These are phyloP conservation scores for Conus betulinus DNA, from an alignment of 1,140 invertebrate genomes.

Conservation along the genomic window DNA sequence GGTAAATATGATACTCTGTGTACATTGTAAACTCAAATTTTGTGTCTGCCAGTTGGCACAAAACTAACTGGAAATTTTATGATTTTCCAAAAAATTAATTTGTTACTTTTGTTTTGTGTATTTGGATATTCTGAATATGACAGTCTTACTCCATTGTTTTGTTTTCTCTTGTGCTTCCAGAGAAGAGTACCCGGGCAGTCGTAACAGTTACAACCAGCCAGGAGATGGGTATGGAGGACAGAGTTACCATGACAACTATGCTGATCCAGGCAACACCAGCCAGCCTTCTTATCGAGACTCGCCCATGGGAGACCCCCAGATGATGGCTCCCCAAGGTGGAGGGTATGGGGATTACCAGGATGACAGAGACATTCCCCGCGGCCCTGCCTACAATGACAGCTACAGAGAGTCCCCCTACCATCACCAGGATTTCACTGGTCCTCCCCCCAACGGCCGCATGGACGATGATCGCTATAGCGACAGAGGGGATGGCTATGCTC, in stretches of 20 bases:
- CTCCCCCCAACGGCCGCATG: slow-evolving; percentile 6
- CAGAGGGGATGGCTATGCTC: not conserved
- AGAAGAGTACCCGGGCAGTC: slow-evolving; percentile 51
- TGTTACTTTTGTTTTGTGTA: too few species aligned
- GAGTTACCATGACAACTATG: slow-evolving; percentile 49
- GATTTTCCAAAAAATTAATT: too few species aligned
- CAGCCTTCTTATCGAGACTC: slow-evolving; percentile 35
- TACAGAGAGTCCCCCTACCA: slow-evolving; percentile 21
- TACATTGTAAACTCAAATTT: too few species aligned
- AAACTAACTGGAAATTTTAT: too few species aligned
- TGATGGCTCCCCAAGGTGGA: slow-evolving; percentile 36
- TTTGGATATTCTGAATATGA: too few species aligned
- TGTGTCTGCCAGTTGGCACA: too few species aligned
- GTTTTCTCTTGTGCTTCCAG: slow-evolving; percentile 40
- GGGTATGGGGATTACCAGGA: slow-evolving; percentile 42
- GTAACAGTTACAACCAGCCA: slow-evolving; percentile 49
- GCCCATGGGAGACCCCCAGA: slow-evolving; percentile 37
- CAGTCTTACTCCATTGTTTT: not conserved
- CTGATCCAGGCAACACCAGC: slow-evolving; percentile 40
- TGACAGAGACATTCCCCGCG: slow-evolving; percentile 36
- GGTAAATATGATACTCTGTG: too few species aligned
- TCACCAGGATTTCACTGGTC: slow-evolving; percentile 4
- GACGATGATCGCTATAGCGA: slow-evolving; percentile 19
- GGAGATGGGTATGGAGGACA: slow-evolving; percentile 36
- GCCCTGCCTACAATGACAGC: slow-evolving; percentile 28